A percentile compares a stretch with the other conserved stretches of the same genome.
These are phyloP conservation scores for Galagoides demidoff DNA, from an alignment of 2,797 vertebrate species.

Conservation along the genomic window DNA sequence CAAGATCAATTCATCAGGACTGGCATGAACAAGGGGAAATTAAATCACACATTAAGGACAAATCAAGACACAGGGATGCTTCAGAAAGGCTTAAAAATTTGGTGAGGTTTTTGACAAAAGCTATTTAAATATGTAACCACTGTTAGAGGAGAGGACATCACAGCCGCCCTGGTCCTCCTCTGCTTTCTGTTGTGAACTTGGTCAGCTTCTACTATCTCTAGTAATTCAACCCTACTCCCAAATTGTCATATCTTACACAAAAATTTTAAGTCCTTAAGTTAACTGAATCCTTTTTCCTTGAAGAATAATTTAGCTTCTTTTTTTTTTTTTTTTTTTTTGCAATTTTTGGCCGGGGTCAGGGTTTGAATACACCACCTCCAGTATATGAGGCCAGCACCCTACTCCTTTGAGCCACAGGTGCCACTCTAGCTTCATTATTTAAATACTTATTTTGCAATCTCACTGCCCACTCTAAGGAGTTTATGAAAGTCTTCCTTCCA, in stretches of 20 bases:
- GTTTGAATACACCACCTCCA: too few species aligned
- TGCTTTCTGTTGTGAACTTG: not conserved
- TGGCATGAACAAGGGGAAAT: not conserved
- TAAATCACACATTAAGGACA: not conserved
- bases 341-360: too few species aligned
- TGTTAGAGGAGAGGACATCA: not conserved
- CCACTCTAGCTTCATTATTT: conserved; percentile 7
- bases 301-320: conserved; percentile 42
- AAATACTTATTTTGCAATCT: conserved; percentile 43
- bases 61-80: not conserved
- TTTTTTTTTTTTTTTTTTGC: too few species aligned
- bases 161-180: not conserved
- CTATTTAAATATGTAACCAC: not conserved
- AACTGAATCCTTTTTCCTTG: not conserved
- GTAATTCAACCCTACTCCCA: not conserved
- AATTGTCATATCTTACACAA: not conserved
- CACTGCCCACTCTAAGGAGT: not conserved
- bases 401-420: too few species aligned
- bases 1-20: not conserved
- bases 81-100: not conserved
- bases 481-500: not conserved
- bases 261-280: not conserved
- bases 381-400: too few species aligned
- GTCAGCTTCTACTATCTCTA: not conserved
- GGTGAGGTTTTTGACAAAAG: not conserved